Conservation (phyloP, 2,113 vertebrate species). For the Eretmochelys imbricata region DNA sequence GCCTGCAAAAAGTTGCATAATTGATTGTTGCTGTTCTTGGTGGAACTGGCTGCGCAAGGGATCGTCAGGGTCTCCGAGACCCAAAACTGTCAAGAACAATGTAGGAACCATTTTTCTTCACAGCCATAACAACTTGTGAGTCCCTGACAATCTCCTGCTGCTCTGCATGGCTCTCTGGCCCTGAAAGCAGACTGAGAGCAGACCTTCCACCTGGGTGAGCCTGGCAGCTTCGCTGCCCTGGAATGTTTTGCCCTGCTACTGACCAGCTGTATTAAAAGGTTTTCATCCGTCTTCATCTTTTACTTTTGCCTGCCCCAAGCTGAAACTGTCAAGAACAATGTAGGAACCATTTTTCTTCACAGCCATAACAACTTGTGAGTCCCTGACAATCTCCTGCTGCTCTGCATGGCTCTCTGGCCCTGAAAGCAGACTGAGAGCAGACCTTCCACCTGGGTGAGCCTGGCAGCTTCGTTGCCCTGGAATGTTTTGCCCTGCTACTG, state of each 20-base stretch:
- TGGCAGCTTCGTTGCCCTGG: neutral
- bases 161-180: rapidly evolving
- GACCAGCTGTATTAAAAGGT: neutral
- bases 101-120: neutral
- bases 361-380: neutral
- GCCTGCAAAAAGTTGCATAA: neutral
- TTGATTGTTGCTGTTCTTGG: neutral
- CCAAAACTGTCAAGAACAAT: neutral
- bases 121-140: neutral
- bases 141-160: neutral
- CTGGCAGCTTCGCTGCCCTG: neutral
- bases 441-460: neutral
- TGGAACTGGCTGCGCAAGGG: neutral
- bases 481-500: neutral
- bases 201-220: neutral
- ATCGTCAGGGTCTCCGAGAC: neutral
- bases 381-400: neutral
- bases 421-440: neutral
- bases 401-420: rapidly evolving
- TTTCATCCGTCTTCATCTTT: neutral
- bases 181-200: neutral
- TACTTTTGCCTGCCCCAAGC: neutral
- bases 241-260: neutral
- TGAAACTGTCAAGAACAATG: neutral
- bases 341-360: neutral